Conservation (phyloP, 2,888 invertebrate genomes). For the Tiliacea aurago region DNA sequence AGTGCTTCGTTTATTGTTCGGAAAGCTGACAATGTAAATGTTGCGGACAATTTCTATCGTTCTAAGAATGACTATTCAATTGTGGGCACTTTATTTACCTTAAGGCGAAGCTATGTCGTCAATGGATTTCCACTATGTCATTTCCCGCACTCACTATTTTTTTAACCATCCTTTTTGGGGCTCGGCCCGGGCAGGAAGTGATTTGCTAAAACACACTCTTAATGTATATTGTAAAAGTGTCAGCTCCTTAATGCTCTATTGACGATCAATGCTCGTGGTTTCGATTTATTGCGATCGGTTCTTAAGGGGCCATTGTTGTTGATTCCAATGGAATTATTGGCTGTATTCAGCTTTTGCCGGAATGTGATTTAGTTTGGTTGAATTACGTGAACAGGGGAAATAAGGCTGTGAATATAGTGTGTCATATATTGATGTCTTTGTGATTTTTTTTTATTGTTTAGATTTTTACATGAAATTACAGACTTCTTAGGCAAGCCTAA, state of each 20-base stretch:
- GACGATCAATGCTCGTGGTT: constrained; percentile 83
- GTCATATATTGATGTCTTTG: constrained; percentile 46
- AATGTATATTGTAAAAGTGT: constrained; percentile 88
- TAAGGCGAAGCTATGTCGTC: constrained; percentile 75
- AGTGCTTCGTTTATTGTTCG: constrained; percentile 77
- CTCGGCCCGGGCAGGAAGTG: constrained; percentile 83
- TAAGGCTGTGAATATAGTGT: constrained; percentile 56
- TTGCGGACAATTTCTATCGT: constrained; percentile 59
- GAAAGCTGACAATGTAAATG: constrained; percentile 75
- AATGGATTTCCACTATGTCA: constrained; percentile 86
- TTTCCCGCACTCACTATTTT: constrained; percentile 88
- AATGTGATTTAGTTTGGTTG: constrained; percentile 78
- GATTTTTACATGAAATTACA: neutral
- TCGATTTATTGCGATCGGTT: constrained; percentile 87
- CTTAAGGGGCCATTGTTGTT: constrained; percentile 85
- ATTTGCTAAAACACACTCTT: constrained; percentile 89
- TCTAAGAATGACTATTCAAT: constrained; percentile 88
- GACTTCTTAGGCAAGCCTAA: neutral
- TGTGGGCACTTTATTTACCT: constrained; percentile 85
- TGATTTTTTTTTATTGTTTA: constrained; percentile 13
- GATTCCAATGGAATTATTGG: constrained; percentile 83
- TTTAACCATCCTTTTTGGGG: constrained; percentile 81
- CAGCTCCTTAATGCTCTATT: constrained; percentile 87
- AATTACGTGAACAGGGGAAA: constrained; percentile 69
- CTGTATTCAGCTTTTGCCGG: constrained; percentile 74